Evolutionary conservation across 2,113 vertebrate species (phyloP).

Genomic region (Chionomys nivalis): DNA sequence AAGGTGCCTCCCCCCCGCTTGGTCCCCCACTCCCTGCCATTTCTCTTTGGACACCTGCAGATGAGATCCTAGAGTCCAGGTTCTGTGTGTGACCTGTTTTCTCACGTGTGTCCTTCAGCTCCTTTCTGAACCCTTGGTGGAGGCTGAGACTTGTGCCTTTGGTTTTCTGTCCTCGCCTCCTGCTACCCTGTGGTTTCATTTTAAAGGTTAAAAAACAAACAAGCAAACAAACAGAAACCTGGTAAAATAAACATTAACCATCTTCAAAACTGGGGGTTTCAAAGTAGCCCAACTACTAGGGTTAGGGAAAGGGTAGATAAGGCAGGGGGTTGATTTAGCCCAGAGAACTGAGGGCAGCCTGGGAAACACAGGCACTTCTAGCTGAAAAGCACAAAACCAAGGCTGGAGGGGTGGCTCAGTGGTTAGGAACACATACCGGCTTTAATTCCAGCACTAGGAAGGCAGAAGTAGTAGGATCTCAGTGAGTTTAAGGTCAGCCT

Average conservation of each 20-base stretch:
- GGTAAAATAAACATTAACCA: background rate
- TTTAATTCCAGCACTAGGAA: background rate
- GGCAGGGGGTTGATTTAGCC: background rate
- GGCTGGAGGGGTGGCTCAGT: background rate
- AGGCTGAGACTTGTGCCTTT: background rate
- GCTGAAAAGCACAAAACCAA: background rate
- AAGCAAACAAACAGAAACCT: background rate
- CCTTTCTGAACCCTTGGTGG: background rate
- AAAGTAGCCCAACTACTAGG: background rate
- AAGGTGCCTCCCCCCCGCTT: background rate
- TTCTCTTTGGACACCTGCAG: background rate
- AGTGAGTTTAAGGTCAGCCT: background rate
- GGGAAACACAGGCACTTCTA: background rate
- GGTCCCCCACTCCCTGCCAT: background rate
- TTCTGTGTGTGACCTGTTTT: background rate
- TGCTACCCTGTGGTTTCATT: background rate
- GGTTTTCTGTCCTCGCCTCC: background rate
- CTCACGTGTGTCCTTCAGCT: background rate
- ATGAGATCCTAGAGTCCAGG: background rate
- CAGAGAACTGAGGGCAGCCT: background rate
- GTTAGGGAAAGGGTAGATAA: background rate
- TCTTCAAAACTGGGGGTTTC: background rate
- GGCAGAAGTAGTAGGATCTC: background rate
- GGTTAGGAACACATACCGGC: background rate
- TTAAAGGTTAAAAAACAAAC: background rate